A percentile compares a stretch with the other conserved stretches of the same genome.
Evolutionary conservation across 1,140 invertebrate species (phyloP).

Genomic region (Littorina saxatilis): DNA sequence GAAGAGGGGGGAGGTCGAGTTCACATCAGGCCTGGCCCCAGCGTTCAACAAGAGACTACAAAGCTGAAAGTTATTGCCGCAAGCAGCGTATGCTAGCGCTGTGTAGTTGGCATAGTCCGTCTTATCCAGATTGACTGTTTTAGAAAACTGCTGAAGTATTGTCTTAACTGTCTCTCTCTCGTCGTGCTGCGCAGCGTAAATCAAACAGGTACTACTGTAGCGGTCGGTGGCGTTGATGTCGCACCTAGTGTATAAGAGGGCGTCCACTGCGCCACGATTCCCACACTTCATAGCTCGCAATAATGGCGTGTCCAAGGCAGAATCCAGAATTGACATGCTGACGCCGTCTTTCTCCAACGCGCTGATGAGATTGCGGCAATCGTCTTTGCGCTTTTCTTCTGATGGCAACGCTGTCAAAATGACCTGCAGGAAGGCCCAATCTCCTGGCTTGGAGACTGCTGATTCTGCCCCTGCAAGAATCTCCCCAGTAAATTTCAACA

Average conservation of each 20-base stretch:
- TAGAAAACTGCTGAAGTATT: not conserved
- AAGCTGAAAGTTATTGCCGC: not conserved
- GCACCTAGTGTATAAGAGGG: not conserved
- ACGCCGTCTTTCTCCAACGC: not conserved
- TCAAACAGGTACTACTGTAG: conserved; percentile 15
- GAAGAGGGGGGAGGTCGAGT: conserved; percentile 23
- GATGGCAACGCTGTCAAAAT: not conserved
- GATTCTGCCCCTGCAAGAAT: not conserved
- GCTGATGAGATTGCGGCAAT: not conserved
- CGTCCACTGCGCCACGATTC: not conserved
- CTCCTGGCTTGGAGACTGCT: not conserved
- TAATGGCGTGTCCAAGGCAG: not conserved
- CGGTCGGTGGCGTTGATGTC: conserved; percentile 18
- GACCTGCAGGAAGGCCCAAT: not conserved
- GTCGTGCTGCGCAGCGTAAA: not conserved
- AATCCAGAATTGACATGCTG: not conserved
- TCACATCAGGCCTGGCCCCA: conserved; percentile 18
- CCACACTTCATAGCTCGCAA: not conserved
- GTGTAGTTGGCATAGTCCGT: conserved; percentile 16
- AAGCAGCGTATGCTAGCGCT: conserved; percentile 24
- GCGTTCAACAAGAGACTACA: conserved; percentile 11
- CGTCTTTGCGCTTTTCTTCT: not conserved
- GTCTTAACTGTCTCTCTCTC: not conserved
- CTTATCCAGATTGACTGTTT: not conserved
- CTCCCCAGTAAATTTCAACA: not conserved